A percentile compares a stretch with the other conserved stretches of the same genome.
These are phyloP conservation scores for Microchirus variegatus DNA, from an alignment of 2,797 vertebrate species.

Conservation along the genomic window DNA sequence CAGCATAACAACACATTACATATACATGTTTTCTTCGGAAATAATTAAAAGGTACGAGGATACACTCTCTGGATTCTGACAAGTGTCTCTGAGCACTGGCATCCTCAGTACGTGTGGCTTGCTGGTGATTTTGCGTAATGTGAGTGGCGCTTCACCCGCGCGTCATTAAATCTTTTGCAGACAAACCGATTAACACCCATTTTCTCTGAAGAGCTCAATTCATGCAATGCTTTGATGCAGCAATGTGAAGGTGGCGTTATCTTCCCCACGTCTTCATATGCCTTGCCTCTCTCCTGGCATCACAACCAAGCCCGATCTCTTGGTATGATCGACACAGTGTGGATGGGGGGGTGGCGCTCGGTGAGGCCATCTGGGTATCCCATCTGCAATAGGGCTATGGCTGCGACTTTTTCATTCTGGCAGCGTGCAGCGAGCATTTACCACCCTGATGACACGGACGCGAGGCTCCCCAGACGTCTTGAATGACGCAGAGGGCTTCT, in stretches of 20 bases:
- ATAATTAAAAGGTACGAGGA: constrained; percentile 35
- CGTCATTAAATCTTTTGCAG: constrained; percentile 56
- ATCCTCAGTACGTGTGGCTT: constrained; percentile 49
- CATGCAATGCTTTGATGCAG: constrained; percentile 55
- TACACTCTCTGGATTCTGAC: constrained; percentile 40
- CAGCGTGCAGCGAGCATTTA: constrained; percentile 66
- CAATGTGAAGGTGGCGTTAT: constrained; percentile 44
- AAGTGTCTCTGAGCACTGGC: constrained; percentile 49
- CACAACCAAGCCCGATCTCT: constrained; percentile 59
- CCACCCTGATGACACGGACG: constrained; percentile 59
- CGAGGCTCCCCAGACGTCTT: constrained; percentile 67
- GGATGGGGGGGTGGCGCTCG: constrained; percentile 30
- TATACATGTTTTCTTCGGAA: constrained; percentile 11
- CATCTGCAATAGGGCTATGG: constrained; percentile 80
- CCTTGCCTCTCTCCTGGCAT: constrained; percentile 46
- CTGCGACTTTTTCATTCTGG: constrained; percentile 68
- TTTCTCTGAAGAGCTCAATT: constrained; percentile 65
- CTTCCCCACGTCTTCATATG: constrained; percentile 51
- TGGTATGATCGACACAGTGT: constrained; percentile 37
- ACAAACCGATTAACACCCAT: constrained; percentile 73
- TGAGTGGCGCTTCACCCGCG: constrained; percentile 61
- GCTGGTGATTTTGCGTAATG: constrained; percentile 71
- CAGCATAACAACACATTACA: constrained; percentile 15
- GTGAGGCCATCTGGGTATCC: constrained; percentile 82
- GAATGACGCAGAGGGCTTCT: constrained; percentile 66